phyloP scores from a whole-genome alignment of 2,113 vertebrate genomes.

The Limanda limanda region DNA sequence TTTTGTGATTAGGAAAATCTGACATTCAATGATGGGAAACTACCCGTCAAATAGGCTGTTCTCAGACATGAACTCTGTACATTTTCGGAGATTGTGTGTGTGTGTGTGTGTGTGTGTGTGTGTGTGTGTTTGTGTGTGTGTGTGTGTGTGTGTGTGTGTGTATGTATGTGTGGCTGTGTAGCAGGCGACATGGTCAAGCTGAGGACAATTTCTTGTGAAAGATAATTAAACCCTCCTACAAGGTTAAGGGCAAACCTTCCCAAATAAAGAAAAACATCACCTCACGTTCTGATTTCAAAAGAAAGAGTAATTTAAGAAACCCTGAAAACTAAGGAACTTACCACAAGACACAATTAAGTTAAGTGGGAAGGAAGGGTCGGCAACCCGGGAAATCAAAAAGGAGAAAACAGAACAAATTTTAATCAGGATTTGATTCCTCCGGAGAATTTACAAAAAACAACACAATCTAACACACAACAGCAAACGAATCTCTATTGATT shows the following conservation, averaged over 20 bases:
- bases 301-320: constrained; percentile 68
- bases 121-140: neutral
- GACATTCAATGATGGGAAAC: neutral
- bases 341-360: constrained; percentile 99
- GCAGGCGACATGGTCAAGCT: neutral
- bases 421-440: constrained; percentile 90
- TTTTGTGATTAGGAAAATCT: neutral
- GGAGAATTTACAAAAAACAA: constrained; percentile 84
- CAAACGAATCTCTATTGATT: constrained; percentile 67
- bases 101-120: no score
- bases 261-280: constrained; percentile 3
- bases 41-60: neutral
- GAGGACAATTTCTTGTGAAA: neutral
- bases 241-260: neutral
- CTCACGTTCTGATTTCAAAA: constrained; percentile 47
- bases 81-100: no score
- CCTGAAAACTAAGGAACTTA: constrained; percentile 94
- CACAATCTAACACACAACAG: constrained; percentile 86
- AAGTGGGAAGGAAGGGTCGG: constrained; percentile 97
- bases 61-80: no score
- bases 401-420: constrained; percentile 99
- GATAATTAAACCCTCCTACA: neutral
- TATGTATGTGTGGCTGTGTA: no score
- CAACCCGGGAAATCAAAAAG: constrained; percentile 94
- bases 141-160: neutral